Evolutionary conservation across 1,140 invertebrate species (phyloP).

Genomic region (Bombyx mandarina): DNA sequence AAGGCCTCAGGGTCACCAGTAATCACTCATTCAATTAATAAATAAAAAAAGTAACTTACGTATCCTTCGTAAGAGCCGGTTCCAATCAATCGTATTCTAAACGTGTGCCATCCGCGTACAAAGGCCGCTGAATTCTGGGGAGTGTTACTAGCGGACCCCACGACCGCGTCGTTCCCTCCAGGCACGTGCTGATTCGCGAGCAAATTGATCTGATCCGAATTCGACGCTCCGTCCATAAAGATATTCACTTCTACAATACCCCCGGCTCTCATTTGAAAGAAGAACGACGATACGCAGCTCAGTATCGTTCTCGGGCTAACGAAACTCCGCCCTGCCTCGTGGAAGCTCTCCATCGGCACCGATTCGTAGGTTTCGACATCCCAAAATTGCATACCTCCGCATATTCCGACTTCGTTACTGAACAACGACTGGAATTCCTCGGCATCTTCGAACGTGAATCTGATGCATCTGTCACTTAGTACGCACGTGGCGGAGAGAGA

Average conservation of each 20-base stretch:
- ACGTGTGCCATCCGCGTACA: conserved; percentile 9
- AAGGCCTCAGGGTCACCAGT: too few relatives aligned
- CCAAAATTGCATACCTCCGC: conserved; percentile 1
- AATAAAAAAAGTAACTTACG: conserved; percentile 12
- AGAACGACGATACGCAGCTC: conserved; percentile 18
- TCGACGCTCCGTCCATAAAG: conserved; percentile 12
- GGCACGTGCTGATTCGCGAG: conserved; percentile 3
- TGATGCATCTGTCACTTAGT: conserved; percentile 25
- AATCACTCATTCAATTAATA: too few relatives aligned
- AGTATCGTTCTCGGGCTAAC: conserved; percentile 9
- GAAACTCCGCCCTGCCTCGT: conserved; percentile 8
- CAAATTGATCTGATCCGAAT: conserved; percentile 6
- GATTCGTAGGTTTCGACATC: neutral
- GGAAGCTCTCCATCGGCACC: neutral
- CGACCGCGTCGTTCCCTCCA: conserved; percentile 3
- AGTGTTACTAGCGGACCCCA: conserved; percentile 1
- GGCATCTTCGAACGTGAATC: conserved; percentile 28
- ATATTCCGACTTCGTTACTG: conserved; percentile 4
- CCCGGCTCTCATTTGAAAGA: conserved; percentile 11
- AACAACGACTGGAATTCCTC: conserved; percentile 12
- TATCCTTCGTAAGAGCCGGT: conserved; percentile 10
- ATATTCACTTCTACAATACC: conserved; percentile 18
- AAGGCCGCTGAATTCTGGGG: neutral
- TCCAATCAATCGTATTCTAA: conserved; percentile 5
- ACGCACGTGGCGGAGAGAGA: conserved; percentile 16